These are phyloP conservation scores for Orbicella faveolata DNA, from an alignment of 64 coral and sea anemone genomes.

Conservation along the genomic window DNA sequence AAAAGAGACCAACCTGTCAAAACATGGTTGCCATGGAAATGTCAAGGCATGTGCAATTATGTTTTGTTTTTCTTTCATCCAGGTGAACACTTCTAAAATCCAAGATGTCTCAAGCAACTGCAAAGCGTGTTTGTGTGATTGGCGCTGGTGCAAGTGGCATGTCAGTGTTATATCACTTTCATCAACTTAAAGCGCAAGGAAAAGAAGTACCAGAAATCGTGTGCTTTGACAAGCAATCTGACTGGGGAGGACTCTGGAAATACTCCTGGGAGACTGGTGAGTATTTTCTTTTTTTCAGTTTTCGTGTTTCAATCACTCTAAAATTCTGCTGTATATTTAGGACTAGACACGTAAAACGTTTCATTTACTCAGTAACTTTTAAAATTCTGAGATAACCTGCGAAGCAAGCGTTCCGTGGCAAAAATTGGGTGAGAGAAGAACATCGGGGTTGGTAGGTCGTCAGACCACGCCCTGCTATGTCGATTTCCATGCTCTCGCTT, in stretches of 20 bases:
- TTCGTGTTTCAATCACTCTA: background rate
- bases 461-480: too few species aligned
- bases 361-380: background rate
- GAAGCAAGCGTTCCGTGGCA: too few species aligned
- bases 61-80: too few species aligned
- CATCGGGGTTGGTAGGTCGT: too few species aligned
- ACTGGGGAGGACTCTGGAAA: conserved; percentile 58
- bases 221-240: conserved; percentile 42
- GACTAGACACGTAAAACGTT: background rate
- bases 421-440: too few species aligned
- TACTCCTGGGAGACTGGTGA: conserved; percentile 50
- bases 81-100: background rate
- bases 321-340: background rate
- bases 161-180: conserved; percentile 45
- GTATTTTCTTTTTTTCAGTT: background rate
- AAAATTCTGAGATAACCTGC: too few species aligned
- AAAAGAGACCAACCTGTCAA: too few species aligned
- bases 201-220: conserved; percentile 47
- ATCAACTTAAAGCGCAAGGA: conserved; percentile 35
- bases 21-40: too few species aligned
- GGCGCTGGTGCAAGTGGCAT: conserved; percentile 52
- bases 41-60: too few species aligned
- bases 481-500: too few species aligned
- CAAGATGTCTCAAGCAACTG: conserved; percentile 16
- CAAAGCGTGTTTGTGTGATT: conserved; percentile 47